A percentile compares a stretch with the other conserved stretches of the same genome.
These are phyloP conservation scores for Bubo bubo DNA, from an alignment of 2,113 vertebrate species.

Conservation along the genomic window DNA sequence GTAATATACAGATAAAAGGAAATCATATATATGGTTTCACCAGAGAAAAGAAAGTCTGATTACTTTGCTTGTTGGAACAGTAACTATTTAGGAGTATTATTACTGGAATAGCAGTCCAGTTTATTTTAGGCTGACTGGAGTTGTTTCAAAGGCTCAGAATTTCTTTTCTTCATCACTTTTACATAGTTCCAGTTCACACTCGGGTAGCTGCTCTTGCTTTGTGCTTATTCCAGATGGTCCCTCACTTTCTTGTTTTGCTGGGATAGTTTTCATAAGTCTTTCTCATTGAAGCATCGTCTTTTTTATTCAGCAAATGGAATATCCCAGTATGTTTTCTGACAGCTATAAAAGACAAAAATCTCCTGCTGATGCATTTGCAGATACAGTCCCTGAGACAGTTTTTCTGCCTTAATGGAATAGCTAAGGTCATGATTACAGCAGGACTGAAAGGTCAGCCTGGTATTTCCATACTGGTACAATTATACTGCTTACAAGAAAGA, in stretches of 20 bases:
- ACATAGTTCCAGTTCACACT: neutral
- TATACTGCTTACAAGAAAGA: neutral
- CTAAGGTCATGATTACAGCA: neutral
- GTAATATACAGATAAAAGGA: neutral
- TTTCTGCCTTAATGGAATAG: neutral
- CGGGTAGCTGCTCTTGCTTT: neutral
- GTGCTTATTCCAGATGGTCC: neutral
- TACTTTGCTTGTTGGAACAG: neutral
- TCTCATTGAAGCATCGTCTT: neutral
- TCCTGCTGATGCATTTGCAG: neutral
- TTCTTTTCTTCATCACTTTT: neutral
- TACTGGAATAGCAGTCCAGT: neutral
- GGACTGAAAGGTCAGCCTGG: neutral
- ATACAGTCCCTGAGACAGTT: neutral
- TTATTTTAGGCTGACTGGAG: conserved; percentile 44
- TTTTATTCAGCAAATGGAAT: neutral
- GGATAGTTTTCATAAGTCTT: neutral
- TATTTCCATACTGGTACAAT: neutral
- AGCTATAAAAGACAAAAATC: neutral
- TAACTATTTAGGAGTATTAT: conserved; percentile 1
- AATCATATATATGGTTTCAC: neutral
- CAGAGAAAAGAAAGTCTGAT: neutral
- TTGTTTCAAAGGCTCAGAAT: conserved; percentile 29
- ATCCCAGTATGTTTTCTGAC: neutral
- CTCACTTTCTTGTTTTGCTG: conserved; percentile 4